Evolutionary conservation across 2,797 vertebrate genomes (phyloP), one percentile per base, ranked within the genome.

Genomic region (Periparus ater): DNA sequence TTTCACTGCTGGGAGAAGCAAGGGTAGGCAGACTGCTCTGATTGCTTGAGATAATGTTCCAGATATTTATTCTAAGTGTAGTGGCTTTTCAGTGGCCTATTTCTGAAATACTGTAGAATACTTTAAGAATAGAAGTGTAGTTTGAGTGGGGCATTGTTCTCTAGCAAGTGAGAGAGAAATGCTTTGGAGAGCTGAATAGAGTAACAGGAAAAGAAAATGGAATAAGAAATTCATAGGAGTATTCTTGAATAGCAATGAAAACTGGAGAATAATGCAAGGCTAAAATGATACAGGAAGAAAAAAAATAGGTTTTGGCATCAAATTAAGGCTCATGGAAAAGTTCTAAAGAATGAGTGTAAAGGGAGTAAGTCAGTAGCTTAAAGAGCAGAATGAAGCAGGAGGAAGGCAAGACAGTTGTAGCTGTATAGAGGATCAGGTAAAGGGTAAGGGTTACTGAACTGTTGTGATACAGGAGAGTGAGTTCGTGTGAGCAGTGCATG

Each of bases 141-240:
- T 91, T 77, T 97, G 95, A 96, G 89, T 94, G 70, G 75, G 44
- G 66, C 85, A 96, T 96, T 96, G 94, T 96, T 96, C 95, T 93
- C 87, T 77, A 82, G 81, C 84, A 83, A 92, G 91, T 77, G 36
- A 79, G 51, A 91, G 68, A 91, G 72, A 94, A 94, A 89, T 44
- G 81, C 91, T 89, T 89, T 83, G 58, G 70, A 92, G 62, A 93
- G 68, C 82, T 93, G 95, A 94, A 96, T 68, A 96, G 91, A 85
- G 23, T 89, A 85, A 85, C 70, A 79, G 67, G 47, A 58, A 83
- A 60, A 91, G 91, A 89, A 95, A 94, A 95, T 91, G 83, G 93
- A 91, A 91, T 89, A 85, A 83, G 88, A 88, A 92, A 93, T 91
- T 95, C 91, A 93, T 53, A 83, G 47, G 75, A 77, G 81, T 78